Percentiles rank a stretch among this genome's conserved stretches.
These are phyloP conservation scores for Tonatia bakeri DNA, from an alignment of 2,113 vertebrate genomes.

Conservation along the genomic window DNA sequence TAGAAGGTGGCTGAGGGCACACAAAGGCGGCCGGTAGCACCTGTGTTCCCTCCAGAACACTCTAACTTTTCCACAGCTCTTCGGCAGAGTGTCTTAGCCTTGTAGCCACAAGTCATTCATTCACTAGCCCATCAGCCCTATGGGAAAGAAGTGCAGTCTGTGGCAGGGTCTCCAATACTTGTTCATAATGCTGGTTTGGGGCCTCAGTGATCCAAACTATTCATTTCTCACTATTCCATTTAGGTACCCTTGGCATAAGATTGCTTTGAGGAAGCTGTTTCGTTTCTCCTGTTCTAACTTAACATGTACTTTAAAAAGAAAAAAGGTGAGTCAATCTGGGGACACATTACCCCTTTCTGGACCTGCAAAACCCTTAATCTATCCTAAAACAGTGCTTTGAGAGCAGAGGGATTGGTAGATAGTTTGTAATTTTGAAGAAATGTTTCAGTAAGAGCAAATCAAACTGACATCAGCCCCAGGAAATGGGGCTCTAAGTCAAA, in stretches of 20 bases:
- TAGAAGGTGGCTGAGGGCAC: neutral
- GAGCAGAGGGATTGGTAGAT: neutral
- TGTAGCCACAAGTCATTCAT: rapidly evolving
- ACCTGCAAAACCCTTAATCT: neutral
- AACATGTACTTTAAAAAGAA: neutral
- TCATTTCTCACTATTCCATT: neutral
- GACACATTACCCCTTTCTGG: neutral
- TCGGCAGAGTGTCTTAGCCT: neutral
- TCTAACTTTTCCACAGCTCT: neutral
- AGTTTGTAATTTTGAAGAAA: neutral
- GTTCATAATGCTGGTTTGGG: neutral
- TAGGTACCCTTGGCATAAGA: neutral
- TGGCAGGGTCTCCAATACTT: neutral
- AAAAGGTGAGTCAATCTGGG: neutral
- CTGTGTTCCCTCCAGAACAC: too few relatives aligned
- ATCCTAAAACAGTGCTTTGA: neutral
- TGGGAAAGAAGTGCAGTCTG: neutral
- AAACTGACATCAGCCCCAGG: neutral
- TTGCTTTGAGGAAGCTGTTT: rapidly evolving
- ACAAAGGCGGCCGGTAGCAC: neutral
- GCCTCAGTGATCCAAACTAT: neutral
- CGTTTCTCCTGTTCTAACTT: neutral
- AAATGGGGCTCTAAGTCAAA: neutral
- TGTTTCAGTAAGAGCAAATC: neutral
- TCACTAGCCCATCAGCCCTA: rapidly evolving